A percentile compares a stretch with the other conserved stretches of the same genome.
phyloP scores from a whole-genome alignment of 2,888 invertebrate genomes.

The Diploptera punctata region DNA sequence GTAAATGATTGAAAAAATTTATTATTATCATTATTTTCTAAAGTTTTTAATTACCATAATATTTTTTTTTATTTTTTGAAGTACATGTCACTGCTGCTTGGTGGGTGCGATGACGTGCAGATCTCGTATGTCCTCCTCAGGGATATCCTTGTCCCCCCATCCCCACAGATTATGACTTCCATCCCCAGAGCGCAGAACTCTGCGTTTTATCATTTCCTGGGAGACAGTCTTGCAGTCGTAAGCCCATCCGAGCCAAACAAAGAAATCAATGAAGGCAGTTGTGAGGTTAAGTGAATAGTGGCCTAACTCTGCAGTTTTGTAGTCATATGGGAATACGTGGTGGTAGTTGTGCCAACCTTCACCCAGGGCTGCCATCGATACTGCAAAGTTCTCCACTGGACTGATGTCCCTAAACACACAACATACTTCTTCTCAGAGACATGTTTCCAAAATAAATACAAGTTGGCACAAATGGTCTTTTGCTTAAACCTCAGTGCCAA shows the following conservation, averaged over 20 bases:
- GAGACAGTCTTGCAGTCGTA: constrained; percentile 86
- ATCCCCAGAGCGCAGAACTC: constrained; percentile 77
- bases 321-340: constrained; percentile 69
- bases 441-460: too few relatives aligned
- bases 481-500: too few relatives aligned
- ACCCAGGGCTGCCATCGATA: constrained; percentile 77
- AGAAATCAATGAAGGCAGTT: constrained; percentile 56
- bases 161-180: constrained; percentile 61
- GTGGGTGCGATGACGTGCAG: not conserved
- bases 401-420: constrained; percentile 65
- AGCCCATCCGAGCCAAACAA: constrained; percentile 78
- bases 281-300: constrained; percentile 59
- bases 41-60: too few relatives aligned
- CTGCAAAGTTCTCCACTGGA: constrained; percentile 73
- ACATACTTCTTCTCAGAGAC: too few relatives aligned
- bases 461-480: too few relatives aligned
- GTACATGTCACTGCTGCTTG: not conserved
- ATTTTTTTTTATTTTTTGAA: too few relatives aligned
- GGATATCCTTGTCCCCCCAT: constrained; percentile 34
- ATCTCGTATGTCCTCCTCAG: constrained; percentile 14
- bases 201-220: constrained; percentile 68
- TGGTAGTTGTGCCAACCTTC: constrained; percentile 89
- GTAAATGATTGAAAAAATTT: too few relatives aligned
- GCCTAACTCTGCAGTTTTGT: constrained; percentile 54
- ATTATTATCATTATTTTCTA: too few relatives aligned